Base-by-base conservation (phyloP, 1,140 invertebrate genomes). In the Globodera ellingtonae region DNA sequence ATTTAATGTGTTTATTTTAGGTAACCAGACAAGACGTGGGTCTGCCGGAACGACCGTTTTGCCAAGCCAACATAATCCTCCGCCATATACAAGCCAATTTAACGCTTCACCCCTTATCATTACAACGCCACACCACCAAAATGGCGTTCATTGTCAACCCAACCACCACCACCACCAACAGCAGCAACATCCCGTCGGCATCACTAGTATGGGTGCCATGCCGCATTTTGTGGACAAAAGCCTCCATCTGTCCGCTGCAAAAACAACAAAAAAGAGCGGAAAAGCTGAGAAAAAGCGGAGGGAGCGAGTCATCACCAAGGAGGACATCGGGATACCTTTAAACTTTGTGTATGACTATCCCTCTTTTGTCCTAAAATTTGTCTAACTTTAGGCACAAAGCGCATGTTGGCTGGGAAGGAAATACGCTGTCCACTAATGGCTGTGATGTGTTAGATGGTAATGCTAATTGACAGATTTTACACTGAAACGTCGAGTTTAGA, bases 281-380 rank as follows among this genome's bases (percentile, higher is more conserved):
- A 35, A 35, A 35, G 70, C 13, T 72, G 66, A 3, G 8, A 83
- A 83, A 24, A 83, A 47, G 24, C 52, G 56, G 7, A 71, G 4
- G 46, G 46, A 83, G 46, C 79, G 35, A 18, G 21, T 7, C 24
- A 7, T 79, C 6, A 72, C 70, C 9, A 82, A 82, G 67, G 81
- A 80, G 18, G 81, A 82, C 66, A 82, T 82, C 50, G 72, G 81
- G 4, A 65, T 59, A 18, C 81, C 81, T 6, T 84, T 71, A 21
- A 48, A 84, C 66, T 82, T 82, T 77, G 50, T 82, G 72, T 82
- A 72, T 56, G 52, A n/a, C 9, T 24, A 1, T 50, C 10, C 13
- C 18, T 35, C 35, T 35, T 35, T 35, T 62, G 24, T 24, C 67
- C 21, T 44, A 47, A 79, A 9, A 5, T 69, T 78, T 70, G 21